A percentile compares a stretch with the other conserved stretches of the same genome.
Conservation (phyloP, 1,140 invertebrate species). For the Drosophila setifemur region DNA sequence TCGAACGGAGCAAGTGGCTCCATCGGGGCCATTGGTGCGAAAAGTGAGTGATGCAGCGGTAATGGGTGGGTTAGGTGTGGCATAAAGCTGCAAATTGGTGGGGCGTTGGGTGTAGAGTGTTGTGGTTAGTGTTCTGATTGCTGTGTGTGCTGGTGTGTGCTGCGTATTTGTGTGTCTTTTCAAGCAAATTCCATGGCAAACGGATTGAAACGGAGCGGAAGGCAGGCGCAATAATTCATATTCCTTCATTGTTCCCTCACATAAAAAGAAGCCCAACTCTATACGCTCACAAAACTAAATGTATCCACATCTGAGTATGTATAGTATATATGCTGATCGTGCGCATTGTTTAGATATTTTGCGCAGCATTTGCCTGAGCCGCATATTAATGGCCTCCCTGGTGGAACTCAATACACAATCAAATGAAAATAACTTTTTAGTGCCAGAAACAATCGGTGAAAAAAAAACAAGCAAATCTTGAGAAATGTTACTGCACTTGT, state of each 20-base stretch:
- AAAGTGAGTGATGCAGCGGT: constrained; percentile 67
- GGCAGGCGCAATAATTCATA: constrained; percentile 66
- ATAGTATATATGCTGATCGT: constrained; percentile 58
- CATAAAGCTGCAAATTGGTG: constrained; percentile 58
- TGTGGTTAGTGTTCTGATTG: constrained; percentile 46
- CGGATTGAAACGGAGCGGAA: constrained; percentile 42
- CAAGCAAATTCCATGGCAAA: constrained; percentile 54
- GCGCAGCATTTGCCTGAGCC: constrained; percentile 63
- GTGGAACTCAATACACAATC: constrained; percentile 46
- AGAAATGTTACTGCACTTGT: constrained; percentile 45
- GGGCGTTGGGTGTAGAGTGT: constrained; percentile 18
- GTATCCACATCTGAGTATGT: constrained; percentile 1
- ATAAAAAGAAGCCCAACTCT: constrained; percentile 63
- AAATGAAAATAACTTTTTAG: constrained; percentile 59
- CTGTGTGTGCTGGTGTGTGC: background rate
- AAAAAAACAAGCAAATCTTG: constrained; percentile 25
- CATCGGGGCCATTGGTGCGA: constrained; percentile 61
- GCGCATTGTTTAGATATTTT: constrained; percentile 72
- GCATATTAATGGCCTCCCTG: constrained; percentile 51
- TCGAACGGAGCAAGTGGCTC: constrained; percentile 59
- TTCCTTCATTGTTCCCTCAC: constrained; percentile 57
- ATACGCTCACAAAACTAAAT: constrained; percentile 15
- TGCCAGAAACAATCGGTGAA: constrained; percentile 20
- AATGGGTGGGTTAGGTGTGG: constrained; percentile 74
- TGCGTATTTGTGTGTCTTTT: constrained; percentile 26